These are phyloP conservation scores for Fragum fragum DNA, from an alignment of 2,888 invertebrate genomes.

Conservation along the genomic window DNA sequence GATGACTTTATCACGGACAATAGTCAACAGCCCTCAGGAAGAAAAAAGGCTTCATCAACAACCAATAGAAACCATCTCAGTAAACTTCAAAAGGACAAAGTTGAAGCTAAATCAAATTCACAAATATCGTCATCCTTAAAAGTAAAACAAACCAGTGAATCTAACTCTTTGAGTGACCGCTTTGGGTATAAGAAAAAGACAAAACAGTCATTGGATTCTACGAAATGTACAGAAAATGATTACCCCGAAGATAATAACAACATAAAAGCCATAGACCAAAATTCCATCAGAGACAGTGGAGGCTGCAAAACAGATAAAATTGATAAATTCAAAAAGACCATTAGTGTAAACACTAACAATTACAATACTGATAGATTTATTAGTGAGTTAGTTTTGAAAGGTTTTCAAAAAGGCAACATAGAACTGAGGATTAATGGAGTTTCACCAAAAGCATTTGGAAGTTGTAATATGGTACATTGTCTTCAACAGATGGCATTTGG, in stretches of 20 bases:
- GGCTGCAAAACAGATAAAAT: neutral
- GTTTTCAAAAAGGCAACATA: neutral
- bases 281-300: neutral
- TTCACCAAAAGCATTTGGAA: conserved; percentile 11
- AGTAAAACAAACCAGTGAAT: neutral
- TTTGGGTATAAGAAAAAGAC: conserved; percentile 2
- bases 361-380: neutral
- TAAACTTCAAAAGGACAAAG: neutral
- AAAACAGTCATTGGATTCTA: neutral
- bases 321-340: neutral
- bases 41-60: neutral
- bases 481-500: conserved; percentile 21
- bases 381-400: neutral
- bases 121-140: neutral
- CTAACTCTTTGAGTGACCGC: neutral
- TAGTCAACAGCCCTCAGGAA: neutral
- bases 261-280: neutral
- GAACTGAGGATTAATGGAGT: neutral
- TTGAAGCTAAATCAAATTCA: neutral
- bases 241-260: neutral
- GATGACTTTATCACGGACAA: neutral
- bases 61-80: neutral
- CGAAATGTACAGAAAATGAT: neutral
- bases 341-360: neutral
- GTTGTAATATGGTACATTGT: conserved; percentile 16